phyloP scores from a whole-genome alignment of 2,113 vertebrate genomes.

The Mastomys coucha region DNA sequence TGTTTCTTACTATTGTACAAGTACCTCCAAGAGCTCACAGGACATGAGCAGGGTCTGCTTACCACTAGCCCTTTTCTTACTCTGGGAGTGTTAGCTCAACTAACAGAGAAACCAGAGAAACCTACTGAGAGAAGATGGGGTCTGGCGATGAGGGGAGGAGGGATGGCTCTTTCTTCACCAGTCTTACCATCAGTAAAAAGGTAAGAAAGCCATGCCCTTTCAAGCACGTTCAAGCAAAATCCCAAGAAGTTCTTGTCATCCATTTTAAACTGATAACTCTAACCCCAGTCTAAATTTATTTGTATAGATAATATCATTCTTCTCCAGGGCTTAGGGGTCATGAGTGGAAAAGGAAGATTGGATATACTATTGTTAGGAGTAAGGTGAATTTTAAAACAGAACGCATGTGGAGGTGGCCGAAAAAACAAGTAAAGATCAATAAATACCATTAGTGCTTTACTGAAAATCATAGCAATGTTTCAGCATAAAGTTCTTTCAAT shows the following conservation, averaged over 20 bases:
- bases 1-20: background rate
- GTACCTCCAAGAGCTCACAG: background rate
- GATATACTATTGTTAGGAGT: background rate
- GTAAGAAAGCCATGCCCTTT: background rate
- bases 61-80: background rate
- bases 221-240: conserved; percentile 24
- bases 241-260: background rate
- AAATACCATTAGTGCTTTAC: background rate
- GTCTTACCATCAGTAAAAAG: background rate
- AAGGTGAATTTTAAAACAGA: background rate
- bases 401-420: background rate
- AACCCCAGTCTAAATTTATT: background rate
- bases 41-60: background rate
- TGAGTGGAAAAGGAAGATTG: background rate
- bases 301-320: background rate
- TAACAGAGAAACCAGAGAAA: background rate
- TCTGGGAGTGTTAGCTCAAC: background rate
- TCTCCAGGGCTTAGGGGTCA: background rate
- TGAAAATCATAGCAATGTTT: background rate
- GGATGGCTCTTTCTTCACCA: background rate
- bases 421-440: background rate
- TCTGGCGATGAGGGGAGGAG: background rate
- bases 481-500: background rate
- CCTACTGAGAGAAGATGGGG: background rate
- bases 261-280: background rate